Evolutionary conservation across 2,113 vertebrate species (phyloP).

Genomic region (Callorhinus ursinus): DNA sequence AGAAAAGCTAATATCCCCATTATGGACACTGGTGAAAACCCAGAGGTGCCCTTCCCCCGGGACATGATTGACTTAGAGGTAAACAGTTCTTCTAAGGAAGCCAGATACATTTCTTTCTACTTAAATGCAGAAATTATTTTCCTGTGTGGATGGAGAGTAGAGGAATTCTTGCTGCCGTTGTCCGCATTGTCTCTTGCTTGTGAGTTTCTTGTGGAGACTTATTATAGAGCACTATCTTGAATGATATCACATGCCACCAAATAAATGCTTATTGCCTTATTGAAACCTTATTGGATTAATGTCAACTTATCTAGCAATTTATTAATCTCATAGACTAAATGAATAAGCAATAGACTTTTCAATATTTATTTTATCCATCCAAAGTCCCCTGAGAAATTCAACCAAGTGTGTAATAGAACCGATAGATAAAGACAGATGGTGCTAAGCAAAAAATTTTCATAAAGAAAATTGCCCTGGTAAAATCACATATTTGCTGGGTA

Average conservation of each 20-base stretch:
- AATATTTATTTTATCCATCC: not conserved
- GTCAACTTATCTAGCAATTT: not conserved
- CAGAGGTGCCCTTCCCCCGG: constrained; percentile 97
- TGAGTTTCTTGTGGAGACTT: not conserved
- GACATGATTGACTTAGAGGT: constrained; percentile 99
- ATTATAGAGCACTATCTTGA: not conserved
- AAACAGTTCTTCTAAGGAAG: constrained; percentile 59
- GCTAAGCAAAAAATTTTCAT: constrained; percentile 29
- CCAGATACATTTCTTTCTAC: not conserved
- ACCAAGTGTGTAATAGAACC: not conserved
- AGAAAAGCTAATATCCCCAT: constrained; percentile 95
- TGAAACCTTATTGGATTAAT: not conserved
- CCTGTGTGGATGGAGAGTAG: not conserved
- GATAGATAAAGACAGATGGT: not conserved
- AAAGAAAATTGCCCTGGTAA: not conserved
- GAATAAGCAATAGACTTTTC: not conserved
- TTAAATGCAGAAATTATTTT: not conserved
- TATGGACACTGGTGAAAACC: constrained; percentile 97
- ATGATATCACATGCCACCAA: not conserved
- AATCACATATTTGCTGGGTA: not conserved
- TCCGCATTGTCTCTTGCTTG: not conserved
- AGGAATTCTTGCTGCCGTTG: not conserved
- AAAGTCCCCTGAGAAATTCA: not conserved
- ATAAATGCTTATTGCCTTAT: not conserved
- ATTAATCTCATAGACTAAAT: not conserved